Percentiles rank a stretch among this genome's conserved stretches.
These are phyloP conservation scores for Synanthedon myopaeformis DNA, from an alignment of 2,888 invertebrate genomes.

Conservation along the genomic window DNA sequence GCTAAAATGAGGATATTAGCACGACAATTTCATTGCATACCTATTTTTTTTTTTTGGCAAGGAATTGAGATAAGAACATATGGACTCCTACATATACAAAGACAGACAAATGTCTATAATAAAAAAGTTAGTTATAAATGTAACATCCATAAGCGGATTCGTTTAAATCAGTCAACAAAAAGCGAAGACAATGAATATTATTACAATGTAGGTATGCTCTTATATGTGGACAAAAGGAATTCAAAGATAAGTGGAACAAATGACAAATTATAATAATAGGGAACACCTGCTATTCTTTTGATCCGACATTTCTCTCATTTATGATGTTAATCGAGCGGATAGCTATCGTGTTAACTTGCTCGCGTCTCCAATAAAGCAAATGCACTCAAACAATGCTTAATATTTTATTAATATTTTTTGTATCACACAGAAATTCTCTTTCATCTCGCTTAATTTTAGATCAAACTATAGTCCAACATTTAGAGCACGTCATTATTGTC, in stretches of 20 bases:
- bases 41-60: too few species aligned
- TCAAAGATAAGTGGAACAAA: slow-evolving; percentile 48
- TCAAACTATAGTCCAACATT: slow-evolving; percentile 65
- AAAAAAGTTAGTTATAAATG: too few species aligned
- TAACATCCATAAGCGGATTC: not conserved
- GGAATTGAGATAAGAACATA: too few species aligned
- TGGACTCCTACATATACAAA: too few species aligned
- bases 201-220: not conserved
- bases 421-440: slow-evolving; percentile 61
- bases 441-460: slow-evolving; percentile 68
- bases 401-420: slow-evolving; percentile 63
- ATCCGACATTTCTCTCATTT: slow-evolving; percentile 69
- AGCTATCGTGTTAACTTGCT: slow-evolving; percentile 57
- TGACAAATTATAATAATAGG: slow-evolving; percentile 67
- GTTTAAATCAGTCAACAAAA: slow-evolving; percentile 20
- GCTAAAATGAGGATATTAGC: too few species aligned
- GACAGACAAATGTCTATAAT: too few species aligned
- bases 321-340: slow-evolving; percentile 66
- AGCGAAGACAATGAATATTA: slow-evolving; percentile 7
- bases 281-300: slow-evolving; percentile 69
- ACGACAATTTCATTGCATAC: too few species aligned
- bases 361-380: slow-evolving; percentile 54
- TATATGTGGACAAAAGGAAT: slow-evolving; percentile 36
- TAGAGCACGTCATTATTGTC: slow-evolving; percentile 65
- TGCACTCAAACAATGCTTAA: slow-evolving; percentile 52